These are phyloP conservation scores for Eucera pruinosa DNA, from an alignment of 2,888 invertebrate genomes.

Conservation along the genomic window DNA sequence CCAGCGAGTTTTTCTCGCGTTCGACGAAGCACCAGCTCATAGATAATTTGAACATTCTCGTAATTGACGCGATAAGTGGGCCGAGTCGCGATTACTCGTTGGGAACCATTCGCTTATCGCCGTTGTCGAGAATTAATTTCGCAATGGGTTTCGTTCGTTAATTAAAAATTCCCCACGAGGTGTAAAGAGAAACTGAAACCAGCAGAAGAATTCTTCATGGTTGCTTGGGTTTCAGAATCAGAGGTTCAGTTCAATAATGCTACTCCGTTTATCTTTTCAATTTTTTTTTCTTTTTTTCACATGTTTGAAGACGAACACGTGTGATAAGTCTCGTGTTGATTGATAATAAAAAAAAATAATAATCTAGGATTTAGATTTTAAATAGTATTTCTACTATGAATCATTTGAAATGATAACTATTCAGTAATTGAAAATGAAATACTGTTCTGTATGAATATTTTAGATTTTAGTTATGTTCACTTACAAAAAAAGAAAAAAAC, in stretches of 20 bases:
- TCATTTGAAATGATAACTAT: no score
- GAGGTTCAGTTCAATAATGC: no score
- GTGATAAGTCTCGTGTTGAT: neutral
- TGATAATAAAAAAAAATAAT: neutral
- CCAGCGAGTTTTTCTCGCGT: constrained; percentile 32
- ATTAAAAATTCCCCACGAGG: constrained; percentile 9
- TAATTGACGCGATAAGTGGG: constrained; percentile 34
- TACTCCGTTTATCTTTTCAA: neutral
- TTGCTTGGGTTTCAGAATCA: neutral
- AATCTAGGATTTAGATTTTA: no score
- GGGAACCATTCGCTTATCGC: constrained; percentile 28
- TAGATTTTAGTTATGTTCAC: no score
- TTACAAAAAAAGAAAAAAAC: no score
- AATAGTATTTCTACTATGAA: no score
- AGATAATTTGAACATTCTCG: constrained; percentile 34
- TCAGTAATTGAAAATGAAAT: no score
- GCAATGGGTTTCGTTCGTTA: neutral
- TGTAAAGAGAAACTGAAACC: neutral
- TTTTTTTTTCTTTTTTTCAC: neutral
- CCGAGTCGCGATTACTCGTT: constrained; percentile 1
- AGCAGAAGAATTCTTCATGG: neutral
- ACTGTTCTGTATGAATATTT: neutral
- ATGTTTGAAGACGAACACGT: neutral
- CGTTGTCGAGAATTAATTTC: constrained; percentile 31
- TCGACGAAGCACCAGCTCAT: constrained; percentile 8